Evolutionary conservation across 2,113 vertebrate species (phyloP).

Genomic region (Eolophus roseicapilla): DNA sequence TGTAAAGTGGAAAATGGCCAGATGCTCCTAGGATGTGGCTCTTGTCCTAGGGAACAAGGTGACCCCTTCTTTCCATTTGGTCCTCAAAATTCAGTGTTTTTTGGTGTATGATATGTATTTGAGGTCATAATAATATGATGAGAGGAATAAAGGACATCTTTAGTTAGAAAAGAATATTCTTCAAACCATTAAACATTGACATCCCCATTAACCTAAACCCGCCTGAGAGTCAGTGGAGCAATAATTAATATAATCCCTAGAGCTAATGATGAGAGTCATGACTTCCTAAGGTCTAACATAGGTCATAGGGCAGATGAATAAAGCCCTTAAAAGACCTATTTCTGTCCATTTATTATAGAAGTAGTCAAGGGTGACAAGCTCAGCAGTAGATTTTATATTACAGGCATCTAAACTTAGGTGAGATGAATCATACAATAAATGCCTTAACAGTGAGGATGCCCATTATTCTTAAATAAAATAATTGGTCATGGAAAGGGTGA

Average conservation of each 20-base stretch:
- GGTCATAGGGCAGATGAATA: conserved; percentile 2
- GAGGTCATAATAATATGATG: neutral
- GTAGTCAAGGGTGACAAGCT: neutral
- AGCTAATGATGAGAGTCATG: neutral
- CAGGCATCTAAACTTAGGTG: conserved; percentile 23
- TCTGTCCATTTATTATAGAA: neutral
- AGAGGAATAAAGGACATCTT: conserved; percentile 20
- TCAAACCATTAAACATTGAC: conserved; percentile 1
- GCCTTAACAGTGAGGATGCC: neutral
- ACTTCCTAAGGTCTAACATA: neutral
- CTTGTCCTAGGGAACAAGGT: neutral
- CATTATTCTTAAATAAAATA: neutral
- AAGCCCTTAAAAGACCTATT: conserved; percentile 23
- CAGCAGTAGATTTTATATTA: neutral
- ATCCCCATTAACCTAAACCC: conserved; percentile 12
- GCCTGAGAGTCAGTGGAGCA: neutral
- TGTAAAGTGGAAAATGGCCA: neutral
- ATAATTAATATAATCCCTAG: conserved; percentile 21
- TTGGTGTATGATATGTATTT: neutral
- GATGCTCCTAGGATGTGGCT: neutral
- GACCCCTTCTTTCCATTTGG: neutral
- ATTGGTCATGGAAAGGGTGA: neutral
- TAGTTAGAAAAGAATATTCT: conserved; percentile 5
- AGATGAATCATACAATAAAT: conserved; percentile 25
- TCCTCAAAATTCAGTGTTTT: neutral